phyloP scores from a whole-genome alignment of 2,888 invertebrate species.

The Epiblema foenella region DNA sequence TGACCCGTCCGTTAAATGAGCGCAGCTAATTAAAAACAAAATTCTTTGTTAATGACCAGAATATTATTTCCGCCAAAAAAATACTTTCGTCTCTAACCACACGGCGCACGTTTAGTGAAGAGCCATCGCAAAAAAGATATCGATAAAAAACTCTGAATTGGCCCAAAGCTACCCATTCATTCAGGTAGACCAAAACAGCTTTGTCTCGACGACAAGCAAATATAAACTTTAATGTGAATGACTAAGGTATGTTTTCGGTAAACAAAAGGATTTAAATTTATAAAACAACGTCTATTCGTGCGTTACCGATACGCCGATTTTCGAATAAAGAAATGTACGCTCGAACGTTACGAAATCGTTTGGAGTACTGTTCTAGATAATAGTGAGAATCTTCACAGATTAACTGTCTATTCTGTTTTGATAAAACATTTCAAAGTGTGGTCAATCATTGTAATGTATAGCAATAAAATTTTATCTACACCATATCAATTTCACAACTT shows the following conservation, averaged over 20 bases:
- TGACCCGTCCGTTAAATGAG: no score
- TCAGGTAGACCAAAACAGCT: constrained; percentile 37
- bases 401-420: constrained; percentile 3
- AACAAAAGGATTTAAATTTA: constrained; percentile 10
- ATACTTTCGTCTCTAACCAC: constrained; percentile 21
- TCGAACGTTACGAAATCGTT: constrained; percentile 28
- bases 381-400: constrained; percentile 30
- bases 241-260: constrained; percentile 4
- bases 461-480: constrained; percentile 1
- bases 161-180: constrained; percentile 42
- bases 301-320: constrained; percentile 46
- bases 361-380: constrained; percentile 5
- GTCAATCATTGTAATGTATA: neutral
- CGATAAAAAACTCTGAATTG: constrained; percentile 42
- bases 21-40: neutral
- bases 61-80: constrained; percentile 19
- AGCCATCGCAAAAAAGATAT: constrained; percentile 41
- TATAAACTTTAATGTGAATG: constrained; percentile 7
- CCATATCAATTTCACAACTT: neutral
- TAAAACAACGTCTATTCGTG: constrained; percentile 44
- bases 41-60: neutral
- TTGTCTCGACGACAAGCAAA: neutral
- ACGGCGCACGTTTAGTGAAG: constrained; percentile 29
- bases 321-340: constrained; percentile 39
- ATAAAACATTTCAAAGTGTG: neutral